Percentiles rank a stretch among this genome's conserved stretches.
Conservation (phyloP, 2,888 invertebrate genomes). For the Leptopterna dolabrata region DNA sequence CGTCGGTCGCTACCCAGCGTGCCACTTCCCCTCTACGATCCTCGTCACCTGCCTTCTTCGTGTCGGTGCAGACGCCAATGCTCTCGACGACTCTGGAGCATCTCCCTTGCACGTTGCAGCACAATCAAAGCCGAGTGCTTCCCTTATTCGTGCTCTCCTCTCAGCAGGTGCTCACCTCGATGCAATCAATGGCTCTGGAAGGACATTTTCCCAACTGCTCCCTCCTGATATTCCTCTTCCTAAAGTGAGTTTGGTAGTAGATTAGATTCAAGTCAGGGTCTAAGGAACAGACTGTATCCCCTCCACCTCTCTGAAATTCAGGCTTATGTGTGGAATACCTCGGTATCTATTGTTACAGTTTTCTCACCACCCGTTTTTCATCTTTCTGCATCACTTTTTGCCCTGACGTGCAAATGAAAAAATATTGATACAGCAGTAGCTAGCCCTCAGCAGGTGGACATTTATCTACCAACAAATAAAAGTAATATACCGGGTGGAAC, state of each 20-base stretch:
- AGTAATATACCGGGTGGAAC: no score
- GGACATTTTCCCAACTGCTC: slow-evolving; percentile 74
- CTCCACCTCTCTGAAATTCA: no score
- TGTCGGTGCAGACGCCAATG: slow-evolving; percentile 85
- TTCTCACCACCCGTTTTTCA: no score
- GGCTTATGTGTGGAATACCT: no score
- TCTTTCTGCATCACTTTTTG: no score
- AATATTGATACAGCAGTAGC: no score
- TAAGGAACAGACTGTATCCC: no score
- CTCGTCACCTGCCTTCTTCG: slow-evolving; percentile 80
- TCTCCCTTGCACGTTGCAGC: slow-evolving; percentile 89
- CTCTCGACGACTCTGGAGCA: slow-evolving; percentile 84
- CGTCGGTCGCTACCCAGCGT: slow-evolving; percentile 59
- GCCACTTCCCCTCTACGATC: slow-evolving; percentile 74
- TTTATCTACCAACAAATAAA: no score
- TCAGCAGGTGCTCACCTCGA: slow-evolving; percentile 87
- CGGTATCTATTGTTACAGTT: no score
- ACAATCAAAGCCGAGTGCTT: slow-evolving; percentile 76
- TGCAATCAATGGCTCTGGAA: slow-evolving; percentile 80
- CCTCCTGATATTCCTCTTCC: slow-evolving; percentile 45
- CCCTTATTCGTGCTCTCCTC: slow-evolving; percentile 79
- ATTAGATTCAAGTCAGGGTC: not conserved
- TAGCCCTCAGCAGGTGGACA: no score
- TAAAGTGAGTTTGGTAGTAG: not conserved
- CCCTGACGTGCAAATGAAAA: no score